Evolutionary conservation across 1,140 invertebrate species (phyloP), one percentile per base, ranked within the genome.

Genomic region (Orius insidiosus): DNA sequence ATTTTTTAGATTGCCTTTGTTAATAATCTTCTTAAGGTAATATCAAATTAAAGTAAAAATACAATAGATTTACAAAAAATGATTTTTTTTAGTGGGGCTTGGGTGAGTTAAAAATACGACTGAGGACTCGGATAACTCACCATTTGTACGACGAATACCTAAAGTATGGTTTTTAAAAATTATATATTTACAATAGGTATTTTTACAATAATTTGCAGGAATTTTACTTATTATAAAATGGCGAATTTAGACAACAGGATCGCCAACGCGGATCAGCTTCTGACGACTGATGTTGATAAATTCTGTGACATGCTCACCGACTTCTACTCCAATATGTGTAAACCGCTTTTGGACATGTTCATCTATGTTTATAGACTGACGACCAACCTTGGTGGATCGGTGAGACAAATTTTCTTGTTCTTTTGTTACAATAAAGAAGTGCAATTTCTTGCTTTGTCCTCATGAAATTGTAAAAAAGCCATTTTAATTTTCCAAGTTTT

Each of bases 221-320:
- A 85, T 37, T 92, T 90, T 58, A 98, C 90, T 1, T 98, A 92
- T 64, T 97, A 97, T 63, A 86, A 94, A 70, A 92, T 98, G 76
- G 84, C 77, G 48, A 95, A 95, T 67, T 68, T 68, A 92, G 96
- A 61, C 90, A 92, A 82, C 55, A 67, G 89, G 58, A 94, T 97
- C 63, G 74, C 87, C 4, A 98, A 98, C 69, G 81, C 90, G 11
- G 95, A 98, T 67, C 94, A 98, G 61, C 67, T 98, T 65, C 45
- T 98, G 34, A 96, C 93, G 5, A 89, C 85, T 10, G 95, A 98
- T 64, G 82, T 98, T 3, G 93, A 98, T 59, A 93, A 92, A 63
- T 97, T 98, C 65, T 96, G 90, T 62, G 84, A 90, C 54, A 85
- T 87, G 50, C 77, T 94, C 46, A 85, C 89, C 6, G 88, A 96